Conservation (phyloP, 2,113 vertebrate genomes). For the Diphyllodes magnificus region DNA sequence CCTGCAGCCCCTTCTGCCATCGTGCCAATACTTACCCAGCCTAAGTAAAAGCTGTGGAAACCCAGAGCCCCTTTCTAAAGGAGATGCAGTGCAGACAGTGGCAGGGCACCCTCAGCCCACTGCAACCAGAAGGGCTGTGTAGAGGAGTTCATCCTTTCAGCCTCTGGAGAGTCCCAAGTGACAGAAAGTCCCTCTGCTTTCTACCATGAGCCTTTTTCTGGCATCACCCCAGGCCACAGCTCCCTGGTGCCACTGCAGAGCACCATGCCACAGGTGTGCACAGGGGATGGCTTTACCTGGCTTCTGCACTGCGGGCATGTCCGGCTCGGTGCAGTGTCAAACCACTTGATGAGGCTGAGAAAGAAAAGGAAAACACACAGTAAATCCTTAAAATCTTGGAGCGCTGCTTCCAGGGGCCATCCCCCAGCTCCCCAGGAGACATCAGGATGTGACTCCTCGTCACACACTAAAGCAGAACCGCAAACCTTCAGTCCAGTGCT, state of each 20-base stretch:
- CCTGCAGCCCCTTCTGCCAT: neutral
- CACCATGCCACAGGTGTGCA: accelerated
- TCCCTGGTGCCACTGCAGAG: neutral
- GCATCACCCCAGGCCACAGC: accelerated
- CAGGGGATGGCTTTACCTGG: constrained; percentile 74
- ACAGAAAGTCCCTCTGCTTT: neutral
- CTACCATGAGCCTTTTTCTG: neutral
- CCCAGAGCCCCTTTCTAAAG: neutral
- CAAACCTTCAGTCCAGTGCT: neutral
- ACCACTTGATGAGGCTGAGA: constrained; percentile 88
- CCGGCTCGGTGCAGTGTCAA: constrained; percentile 87
- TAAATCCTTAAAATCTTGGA: neutral
- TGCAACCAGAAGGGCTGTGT: neutral
- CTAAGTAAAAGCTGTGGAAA: neutral
- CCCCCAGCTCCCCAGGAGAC: neutral
- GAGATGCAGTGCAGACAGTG: neutral
- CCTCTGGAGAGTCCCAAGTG: neutral
- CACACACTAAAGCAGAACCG: neutral
- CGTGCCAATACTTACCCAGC: neutral
- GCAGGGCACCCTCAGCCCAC: neutral
- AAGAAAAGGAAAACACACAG: neutral
- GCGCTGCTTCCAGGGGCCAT: neutral
- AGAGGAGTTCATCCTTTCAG: neutral
- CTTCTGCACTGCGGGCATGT: constrained; percentile 93
- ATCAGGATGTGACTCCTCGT: neutral